A percentile compares a stretch with the other conserved stretches of the same genome.
Conservation (phyloP, 2,113 vertebrate genomes). For the Genyomyrus donnyi region DNA sequence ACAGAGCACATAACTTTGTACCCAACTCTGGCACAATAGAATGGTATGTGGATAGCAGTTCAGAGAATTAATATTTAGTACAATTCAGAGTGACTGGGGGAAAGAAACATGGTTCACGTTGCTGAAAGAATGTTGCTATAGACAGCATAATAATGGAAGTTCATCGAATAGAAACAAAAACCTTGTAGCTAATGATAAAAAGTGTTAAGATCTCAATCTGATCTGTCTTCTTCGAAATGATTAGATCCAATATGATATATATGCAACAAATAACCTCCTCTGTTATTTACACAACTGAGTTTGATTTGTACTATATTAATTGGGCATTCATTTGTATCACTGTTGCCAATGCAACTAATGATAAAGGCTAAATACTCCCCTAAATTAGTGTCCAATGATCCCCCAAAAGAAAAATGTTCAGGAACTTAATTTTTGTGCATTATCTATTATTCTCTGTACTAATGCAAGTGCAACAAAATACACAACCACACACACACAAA, state of each 20-base stretch:
- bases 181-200: not conserved
- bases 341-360: not conserved
- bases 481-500: not conserved
- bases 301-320: not conserved
- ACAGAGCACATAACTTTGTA: not conserved
- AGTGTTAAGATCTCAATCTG: not conserved
- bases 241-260: not conserved
- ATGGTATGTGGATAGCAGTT: constrained; percentile 8
- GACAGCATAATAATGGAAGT: not conserved
- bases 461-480: not conserved
- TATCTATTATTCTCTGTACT: not conserved
- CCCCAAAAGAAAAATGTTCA: not conserved
- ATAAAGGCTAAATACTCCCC: not conserved
- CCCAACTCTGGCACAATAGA: not conserved
- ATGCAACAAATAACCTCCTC: not conserved
- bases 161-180: not conserved
- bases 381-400: not conserved
- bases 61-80: constrained; percentile 9
- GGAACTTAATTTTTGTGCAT: not conserved
- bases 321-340: not conserved
- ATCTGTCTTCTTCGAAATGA: not conserved
- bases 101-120: not conserved
- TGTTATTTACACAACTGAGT: not conserved
- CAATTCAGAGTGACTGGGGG: not conserved
- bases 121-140: not conserved